A percentile compares a stretch with the other conserved stretches of the same genome.
Evolutionary conservation across 2,797 vertebrate genomes (phyloP).

Genomic region (Cossypha polioptera): DNA sequence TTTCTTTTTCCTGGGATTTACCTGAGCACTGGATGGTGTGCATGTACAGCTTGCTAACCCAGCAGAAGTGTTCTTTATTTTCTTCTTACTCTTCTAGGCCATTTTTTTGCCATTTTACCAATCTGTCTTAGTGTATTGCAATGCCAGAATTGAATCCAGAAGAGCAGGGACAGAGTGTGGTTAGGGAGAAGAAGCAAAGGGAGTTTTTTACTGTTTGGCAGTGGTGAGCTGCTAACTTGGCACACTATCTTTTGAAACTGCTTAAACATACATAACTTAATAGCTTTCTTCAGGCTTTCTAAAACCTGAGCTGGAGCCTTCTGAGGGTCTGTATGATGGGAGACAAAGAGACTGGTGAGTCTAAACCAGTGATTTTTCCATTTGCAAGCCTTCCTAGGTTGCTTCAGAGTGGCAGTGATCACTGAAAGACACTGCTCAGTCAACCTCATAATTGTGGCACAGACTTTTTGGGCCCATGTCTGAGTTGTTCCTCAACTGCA

Average conservation of each 20-base stretch:
- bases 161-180: background rate
- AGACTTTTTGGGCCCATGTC: background rate
- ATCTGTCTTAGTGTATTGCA: background rate
- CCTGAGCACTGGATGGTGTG: background rate
- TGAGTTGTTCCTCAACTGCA: background rate
- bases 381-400: background rate
- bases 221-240: background rate
- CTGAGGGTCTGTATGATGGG: background rate
- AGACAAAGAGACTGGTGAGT: background rate
- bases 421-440: background rate
- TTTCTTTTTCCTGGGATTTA: background rate
- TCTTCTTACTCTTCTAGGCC: background rate
- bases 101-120: background rate
- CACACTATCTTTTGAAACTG: background rate
- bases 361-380: background rate
- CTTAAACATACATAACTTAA: background rate
- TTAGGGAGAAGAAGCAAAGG: background rate
- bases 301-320: background rate
- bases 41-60: background rate
- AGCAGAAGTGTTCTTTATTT: background rate
- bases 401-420: background rate
- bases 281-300: background rate
- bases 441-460: fast-evolving
- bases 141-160: background rate
- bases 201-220: background rate